Base-by-base conservation (phyloP, 2,113 vertebrate genomes). In the Gnathonemus longibarbis region DNA sequence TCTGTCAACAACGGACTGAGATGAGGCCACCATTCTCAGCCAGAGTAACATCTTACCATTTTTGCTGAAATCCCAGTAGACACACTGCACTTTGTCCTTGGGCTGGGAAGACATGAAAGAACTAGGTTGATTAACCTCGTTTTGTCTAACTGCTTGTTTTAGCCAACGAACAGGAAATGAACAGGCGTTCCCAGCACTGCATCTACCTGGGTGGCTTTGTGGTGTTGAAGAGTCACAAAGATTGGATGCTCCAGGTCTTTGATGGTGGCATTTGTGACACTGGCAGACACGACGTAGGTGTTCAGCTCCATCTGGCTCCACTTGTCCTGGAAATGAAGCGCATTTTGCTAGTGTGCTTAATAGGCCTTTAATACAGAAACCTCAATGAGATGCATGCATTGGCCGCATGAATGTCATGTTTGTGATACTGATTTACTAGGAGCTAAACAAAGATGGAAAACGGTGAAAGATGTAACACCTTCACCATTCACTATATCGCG, bases 1-100 rank as follows among this genome's bases (percentile, higher is more conserved):
- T 53, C 53, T 8, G 56, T 11, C 10, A 10, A n/a, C 62, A 27
- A 77, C 10, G n/a, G n/a, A 35, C 6, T 2, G 21, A 31, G 70
- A 74, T 1, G 11, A 74, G 70, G 27, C 27, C 13, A 39, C 11
- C 70, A 17, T 35, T 35, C 11, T 74, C 19, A 84, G 1, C 42
- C 80, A 48, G 1, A 48, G 45, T 42, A 48, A 46, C 19, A n/a
- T 48, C 13, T 87, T 92, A 97, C 97, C 19, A 80, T 98, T 96
- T 93, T 94, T 95, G 87, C 90, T 93, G 80, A 97, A 97, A 95
- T 99, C 96, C 98, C 98, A 98, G 94, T 96, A 99, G 3, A 95
- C 96, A 1, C 97, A 98, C 89, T 94, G 91, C 66, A 96, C 93
- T 0, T 92, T 88, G 89, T 92, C 91, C 21, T 93, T 70, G 5